Base-by-base conservation (phyloP, 2,113 vertebrate species). In the Trachemys scripta region DNA sequence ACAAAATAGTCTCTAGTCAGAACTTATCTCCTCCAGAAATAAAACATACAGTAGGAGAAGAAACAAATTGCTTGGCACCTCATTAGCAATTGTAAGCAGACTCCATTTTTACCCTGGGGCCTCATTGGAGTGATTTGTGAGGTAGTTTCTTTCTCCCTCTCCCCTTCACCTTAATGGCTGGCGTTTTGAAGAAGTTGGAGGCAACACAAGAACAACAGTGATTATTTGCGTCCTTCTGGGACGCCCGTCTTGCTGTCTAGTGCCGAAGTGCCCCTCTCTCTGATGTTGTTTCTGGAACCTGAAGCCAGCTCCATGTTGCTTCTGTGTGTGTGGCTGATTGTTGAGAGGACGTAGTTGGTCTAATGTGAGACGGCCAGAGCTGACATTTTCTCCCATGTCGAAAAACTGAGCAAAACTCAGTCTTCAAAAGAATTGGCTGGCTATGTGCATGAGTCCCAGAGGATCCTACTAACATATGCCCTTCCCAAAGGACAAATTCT, bases 141-240 rank as follows among this genome's bases (percentile, higher is more conserved):
- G 94, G 96, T 90, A 87, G 96, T 84, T 92, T 88, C 79, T 75
- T 88, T 94, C 87, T 86, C 17, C 54, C 72, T 94, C 89, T 89
- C 87, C 57, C 85, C 82, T 29, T 78, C 72, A 87, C 82, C 65
- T 81, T 90, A 96, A 93, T 62, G 78, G 47, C 78, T 54, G 0
- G 0, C 3, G 0, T 95, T 96, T 79, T 80, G 95, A 97, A 86
- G 94, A 91, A 95, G 80, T 92, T 97, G 97, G 96, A 97, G 97
- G 96, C 96, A 69, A 95, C 69, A 78, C 97, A 97, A 97, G 96
- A 97, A 95, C 96, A 97, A 96, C 97, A 97, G 94, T 92, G 96
- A 96, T 97, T 96, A 95, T 90, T 97, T 86, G 95, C 91, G 90
- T 56, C 95, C 57, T 89, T 92, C 57, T 89, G 95, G 94, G 95